Base-by-base conservation (phyloP, 2,797 vertebrate species). In the Phoebastria nigripes region DNA sequence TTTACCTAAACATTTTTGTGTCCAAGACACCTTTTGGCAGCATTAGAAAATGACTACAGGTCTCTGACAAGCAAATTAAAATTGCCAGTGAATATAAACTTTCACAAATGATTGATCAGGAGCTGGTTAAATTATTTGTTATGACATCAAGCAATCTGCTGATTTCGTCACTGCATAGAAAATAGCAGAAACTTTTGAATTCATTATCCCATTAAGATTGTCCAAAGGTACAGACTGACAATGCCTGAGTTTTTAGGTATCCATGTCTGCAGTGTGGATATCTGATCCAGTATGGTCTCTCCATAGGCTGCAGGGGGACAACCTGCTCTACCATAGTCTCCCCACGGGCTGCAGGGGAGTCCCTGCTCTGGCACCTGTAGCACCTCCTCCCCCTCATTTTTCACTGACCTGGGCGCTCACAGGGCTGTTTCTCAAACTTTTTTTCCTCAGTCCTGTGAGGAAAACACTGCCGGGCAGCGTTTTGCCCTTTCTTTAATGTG, bases 401-500 rank as follows among this genome's bases (percentile, higher is more conserved):
- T 19, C 19, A 5, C 33, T 59, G 25, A 47, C 21, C 35, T 42
- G 37, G 10, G 4, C 17, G 9, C 66, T 39, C 3, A 0, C 33
- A 52, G 10, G 10, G 33, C 54, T 61, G 5, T 39, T 85, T 61
- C 46, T 62, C 18, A 19, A 20, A 28, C 16, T 20, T 35, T 31
- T 63, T 83, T n/a, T 4, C 35, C 25, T 82, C 54, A 21, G 0
- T 9, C 5, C 8, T 65, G 15, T 21, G 49, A 76, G 66, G 33
- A 67, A 66, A 91, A 19, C 24, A 11, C 31, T 3, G 0, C 29
- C 0, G 7, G 25, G 46, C 58, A 44, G 25, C 0, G 0, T 56
- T 72, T 87, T 61, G 7, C 25, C 6, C 0, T 0, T 28, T 67
- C 3, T 44, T 18, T 11, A 3, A 0, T 0, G 8, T 0, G 0